Evolutionary conservation across 2,797 vertebrate genomes (phyloP).

Genomic region (Chloroceryle inda): DNA sequence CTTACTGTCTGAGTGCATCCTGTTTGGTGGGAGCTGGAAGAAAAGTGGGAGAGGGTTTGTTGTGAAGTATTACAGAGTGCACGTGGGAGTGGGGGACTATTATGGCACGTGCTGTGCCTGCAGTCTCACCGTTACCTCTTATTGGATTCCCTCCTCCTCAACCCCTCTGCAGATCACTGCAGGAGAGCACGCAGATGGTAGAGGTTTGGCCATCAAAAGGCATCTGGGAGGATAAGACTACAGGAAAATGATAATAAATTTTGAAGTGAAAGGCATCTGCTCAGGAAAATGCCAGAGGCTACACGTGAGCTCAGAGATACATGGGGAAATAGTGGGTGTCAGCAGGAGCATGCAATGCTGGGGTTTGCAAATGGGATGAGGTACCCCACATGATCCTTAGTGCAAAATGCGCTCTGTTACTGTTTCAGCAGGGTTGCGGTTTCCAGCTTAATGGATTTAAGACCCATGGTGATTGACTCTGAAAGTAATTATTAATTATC

Average conservation of each 20-base stretch:
- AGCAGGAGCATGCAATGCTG: fast-evolving
- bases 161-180: not conserved
- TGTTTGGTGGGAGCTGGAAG: not conserved
- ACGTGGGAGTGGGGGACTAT: fast-evolving
- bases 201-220: not conserved
- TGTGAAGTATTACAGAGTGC: fast-evolving
- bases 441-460: not conserved
- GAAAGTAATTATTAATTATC: not conserved
- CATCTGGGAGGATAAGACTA: not conserved
- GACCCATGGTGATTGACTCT: fast-evolving
- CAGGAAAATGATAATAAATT: not conserved
- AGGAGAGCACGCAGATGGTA: fast-evolving
- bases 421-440: not conserved
- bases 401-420: fast-evolving
- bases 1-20: fast-evolving
- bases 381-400: not conserved
- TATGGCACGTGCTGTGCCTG: not conserved
- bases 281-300: not conserved
- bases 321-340: not conserved
- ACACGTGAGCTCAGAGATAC: fast-evolving
- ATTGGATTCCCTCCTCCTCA: not conserved
- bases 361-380: not conserved
- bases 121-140: not conserved
- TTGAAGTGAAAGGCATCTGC: not conserved
- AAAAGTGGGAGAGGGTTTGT: not conserved